phyloP scores from a whole-genome alignment of 2,888 invertebrate species.

The Oligia fasciuncula region DNA sequence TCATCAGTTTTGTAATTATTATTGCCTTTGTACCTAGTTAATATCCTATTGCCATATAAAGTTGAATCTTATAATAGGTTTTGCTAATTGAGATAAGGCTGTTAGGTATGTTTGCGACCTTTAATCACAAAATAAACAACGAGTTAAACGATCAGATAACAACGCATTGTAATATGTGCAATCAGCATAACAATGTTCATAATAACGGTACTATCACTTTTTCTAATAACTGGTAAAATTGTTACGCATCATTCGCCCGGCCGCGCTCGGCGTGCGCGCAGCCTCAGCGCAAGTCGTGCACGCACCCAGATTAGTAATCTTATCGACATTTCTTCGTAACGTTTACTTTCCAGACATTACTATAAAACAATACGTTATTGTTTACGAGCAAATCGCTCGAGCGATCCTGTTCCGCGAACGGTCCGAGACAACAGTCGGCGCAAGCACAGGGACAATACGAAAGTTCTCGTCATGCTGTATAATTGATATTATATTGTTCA shows the following conservation, averaged over 20 bases:
- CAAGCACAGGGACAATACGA: constrained; percentile 66
- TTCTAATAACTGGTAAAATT: constrained; percentile 61
- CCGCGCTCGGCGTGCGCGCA: constrained; percentile 51
- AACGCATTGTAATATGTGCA: constrained; percentile 28
- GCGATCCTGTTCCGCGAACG: constrained; percentile 66
- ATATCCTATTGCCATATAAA: neutral
- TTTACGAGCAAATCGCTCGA: constrained; percentile 70
- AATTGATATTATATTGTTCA: constrained; percentile 71
- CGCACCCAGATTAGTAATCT: constrained; percentile 77
- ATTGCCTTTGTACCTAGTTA: constrained; percentile 20
- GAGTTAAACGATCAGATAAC: constrained; percentile 36
- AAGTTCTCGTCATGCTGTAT: constrained; percentile 68
- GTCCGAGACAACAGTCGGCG: constrained; percentile 39
- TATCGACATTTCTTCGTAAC: constrained; percentile 77
- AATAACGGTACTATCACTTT: constrained; percentile 62
- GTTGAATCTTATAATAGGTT: neutral
- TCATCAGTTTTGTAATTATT: neutral
- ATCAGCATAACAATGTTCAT: constrained; percentile 43
- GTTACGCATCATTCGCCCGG: constrained; percentile 62
- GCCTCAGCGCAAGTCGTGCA: constrained; percentile 64
- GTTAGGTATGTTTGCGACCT: constrained; percentile 30
- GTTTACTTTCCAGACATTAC: constrained; percentile 75
- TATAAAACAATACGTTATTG: constrained; percentile 82
- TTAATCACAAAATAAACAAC: constrained; percentile 41
- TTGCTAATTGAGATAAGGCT: constrained; percentile 11